These are phyloP conservation scores for Chanos chanos DNA, from an alignment of 2,797 vertebrate species.

Conservation along the genomic window DNA sequence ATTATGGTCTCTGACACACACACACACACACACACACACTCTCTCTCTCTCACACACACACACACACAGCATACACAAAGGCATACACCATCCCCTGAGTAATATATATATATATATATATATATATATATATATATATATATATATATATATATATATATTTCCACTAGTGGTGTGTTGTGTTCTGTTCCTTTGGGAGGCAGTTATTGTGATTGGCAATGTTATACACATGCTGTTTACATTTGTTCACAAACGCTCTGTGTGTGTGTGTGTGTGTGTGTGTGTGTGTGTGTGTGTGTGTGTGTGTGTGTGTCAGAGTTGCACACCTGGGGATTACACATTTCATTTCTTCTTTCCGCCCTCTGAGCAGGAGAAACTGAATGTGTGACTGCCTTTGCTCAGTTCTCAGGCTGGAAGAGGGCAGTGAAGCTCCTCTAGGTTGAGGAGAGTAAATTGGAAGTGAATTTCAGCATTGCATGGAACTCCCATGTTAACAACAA, in stretches of 20 bases:
- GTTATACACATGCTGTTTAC: neutral
- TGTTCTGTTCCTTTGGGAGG: no score
- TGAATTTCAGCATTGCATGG: neutral
- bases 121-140: neutral
- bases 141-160: neutral
- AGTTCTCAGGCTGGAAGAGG: neutral
- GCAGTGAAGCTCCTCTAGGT: neutral
- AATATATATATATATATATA: neutral
- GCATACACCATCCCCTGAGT: no score
- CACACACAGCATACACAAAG: no score
- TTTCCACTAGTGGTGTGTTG: no score
- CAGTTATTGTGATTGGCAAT: neutral
- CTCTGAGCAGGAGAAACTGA: no score
- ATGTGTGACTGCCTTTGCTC: no score
- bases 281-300: no score
- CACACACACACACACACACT: neutral
- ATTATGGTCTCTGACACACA: neutral
- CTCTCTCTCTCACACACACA: neutral
- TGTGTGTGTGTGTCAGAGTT: neutral
- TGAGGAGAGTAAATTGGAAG: neutral
- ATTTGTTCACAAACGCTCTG: neutral
- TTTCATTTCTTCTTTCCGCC: neutral
- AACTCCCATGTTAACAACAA: neutral
- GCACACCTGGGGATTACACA: neutral
- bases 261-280: no score